phyloP scores from a whole-genome alignment of 2,113 vertebrate genomes.

The Centropus bengalensis region DNA sequence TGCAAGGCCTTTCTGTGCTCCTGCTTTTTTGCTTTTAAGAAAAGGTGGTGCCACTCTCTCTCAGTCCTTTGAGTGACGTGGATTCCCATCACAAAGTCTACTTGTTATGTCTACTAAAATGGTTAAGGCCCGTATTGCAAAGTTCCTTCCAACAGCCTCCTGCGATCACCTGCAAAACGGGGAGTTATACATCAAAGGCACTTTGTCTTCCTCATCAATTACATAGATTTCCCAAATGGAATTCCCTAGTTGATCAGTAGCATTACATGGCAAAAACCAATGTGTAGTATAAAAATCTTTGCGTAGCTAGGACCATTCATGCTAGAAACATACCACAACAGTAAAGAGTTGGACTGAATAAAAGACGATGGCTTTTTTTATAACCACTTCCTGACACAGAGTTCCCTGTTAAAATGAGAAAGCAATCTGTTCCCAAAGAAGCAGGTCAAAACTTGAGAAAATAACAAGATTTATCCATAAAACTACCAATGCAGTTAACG shows the following conservation, averaged over 20 bases:
- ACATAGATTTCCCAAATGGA: background rate
- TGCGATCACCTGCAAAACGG: background rate
- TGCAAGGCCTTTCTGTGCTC: background rate
- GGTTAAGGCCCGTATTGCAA: background rate
- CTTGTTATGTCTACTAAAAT: too few relatives aligned
- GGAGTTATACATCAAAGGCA: background rate
- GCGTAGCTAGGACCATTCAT: background rate
- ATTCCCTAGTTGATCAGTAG: background rate
- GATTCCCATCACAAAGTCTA: background rate
- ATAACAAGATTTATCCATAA: background rate
- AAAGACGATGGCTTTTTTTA: background rate
- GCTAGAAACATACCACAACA: background rate
- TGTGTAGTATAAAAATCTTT: background rate
- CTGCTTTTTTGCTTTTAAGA: background rate
- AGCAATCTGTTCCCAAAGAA: background rate
- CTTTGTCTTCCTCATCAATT: background rate
- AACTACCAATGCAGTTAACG: background rate
- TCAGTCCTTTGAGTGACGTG: background rate
- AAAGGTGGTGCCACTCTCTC: background rate
- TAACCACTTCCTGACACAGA: background rate
- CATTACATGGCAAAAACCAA: background rate
- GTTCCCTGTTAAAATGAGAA: background rate
- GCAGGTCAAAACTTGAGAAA: background rate
- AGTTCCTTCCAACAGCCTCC: background rate
- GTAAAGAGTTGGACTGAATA: background rate